Conservation (phyloP, 2,797 vertebrate genomes). For the Phrynocephalus vlangalii region DNA sequence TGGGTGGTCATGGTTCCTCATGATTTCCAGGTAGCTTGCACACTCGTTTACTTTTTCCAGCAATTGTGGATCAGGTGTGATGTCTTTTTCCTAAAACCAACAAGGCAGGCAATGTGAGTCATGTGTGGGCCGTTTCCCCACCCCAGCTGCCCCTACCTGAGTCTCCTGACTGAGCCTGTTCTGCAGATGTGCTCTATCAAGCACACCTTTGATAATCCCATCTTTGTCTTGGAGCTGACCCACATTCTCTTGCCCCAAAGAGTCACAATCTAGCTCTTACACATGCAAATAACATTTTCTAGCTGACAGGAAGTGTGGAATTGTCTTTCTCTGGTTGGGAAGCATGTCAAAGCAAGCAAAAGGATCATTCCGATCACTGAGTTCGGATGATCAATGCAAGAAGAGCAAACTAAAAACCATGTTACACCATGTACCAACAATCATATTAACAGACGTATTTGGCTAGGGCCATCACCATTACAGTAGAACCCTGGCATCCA, state of each 20-base stretch:
- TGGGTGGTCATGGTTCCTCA: conserved; percentile 83
- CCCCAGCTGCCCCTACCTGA: background rate
- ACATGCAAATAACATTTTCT: background rate
- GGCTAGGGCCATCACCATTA: background rate
- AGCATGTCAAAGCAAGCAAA: background rate
- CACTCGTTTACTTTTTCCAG: conserved; percentile 94
- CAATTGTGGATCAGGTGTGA: conserved; percentile 94
- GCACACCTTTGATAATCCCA: conserved; percentile 1
- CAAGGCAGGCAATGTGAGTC: conserved; percentile 30
- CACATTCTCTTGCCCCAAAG: background rate
- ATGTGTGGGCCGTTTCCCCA: background rate
- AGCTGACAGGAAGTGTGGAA: background rate
- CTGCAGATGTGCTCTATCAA: conserved; percentile 20
- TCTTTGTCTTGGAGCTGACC: background rate
- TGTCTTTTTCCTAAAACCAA: conserved; percentile 89
- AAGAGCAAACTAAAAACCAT: conserved; percentile 4
- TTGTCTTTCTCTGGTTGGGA: background rate
- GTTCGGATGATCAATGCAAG: conserved; percentile 27
- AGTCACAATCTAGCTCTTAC: background rate
- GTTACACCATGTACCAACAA: background rate
- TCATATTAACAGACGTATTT: conserved; percentile 18
- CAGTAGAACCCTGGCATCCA: too few relatives aligned
- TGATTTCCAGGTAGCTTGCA: conserved; percentile 85
- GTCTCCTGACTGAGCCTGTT: conserved; percentile 10
- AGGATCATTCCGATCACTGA: background rate